These are phyloP conservation scores for Drosophila hamatofila DNA, from an alignment of 2,888 invertebrate species.

Conservation along the genomic window DNA sequence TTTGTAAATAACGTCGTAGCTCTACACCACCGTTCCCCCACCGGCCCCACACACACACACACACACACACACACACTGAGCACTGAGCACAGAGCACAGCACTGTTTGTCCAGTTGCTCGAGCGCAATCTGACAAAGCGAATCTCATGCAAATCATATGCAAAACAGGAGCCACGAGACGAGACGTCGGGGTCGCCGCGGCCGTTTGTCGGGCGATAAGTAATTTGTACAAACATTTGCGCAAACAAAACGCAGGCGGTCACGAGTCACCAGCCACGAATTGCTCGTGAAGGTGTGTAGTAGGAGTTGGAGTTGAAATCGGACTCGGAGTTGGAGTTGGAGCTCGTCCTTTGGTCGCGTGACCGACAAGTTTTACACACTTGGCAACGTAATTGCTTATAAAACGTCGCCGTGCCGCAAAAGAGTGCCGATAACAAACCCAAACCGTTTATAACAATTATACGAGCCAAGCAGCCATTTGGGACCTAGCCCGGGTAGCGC, in stretches of 20 bases:
- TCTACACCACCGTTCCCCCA: neutral
- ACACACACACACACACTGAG: too few species aligned
- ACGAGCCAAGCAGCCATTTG: conserved; percentile 38
- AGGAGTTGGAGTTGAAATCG: neutral
- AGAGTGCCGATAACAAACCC: conserved; percentile 50
- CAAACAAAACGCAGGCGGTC: conserved; percentile 71
- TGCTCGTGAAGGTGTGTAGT: conserved; percentile 9
- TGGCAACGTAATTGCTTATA: conserved; percentile 80
- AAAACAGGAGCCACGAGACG: conserved; percentile 34
- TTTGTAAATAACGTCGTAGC: conserved; percentile 26
- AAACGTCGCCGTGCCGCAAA: conserved; percentile 47
- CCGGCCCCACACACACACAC: neutral
- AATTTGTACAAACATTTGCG: conserved; percentile 74
- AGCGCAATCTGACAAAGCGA: conserved; percentile 47
- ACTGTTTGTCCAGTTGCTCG: conserved; percentile 20
- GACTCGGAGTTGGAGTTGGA: neutral
- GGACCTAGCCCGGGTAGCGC: conserved; percentile 20
- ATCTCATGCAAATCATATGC: conserved; percentile 63
- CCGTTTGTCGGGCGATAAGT: conserved; percentile 66
- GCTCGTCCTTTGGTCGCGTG: conserved; percentile 42
- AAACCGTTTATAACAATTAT: conserved; percentile 72
- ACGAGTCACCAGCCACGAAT: conserved; percentile 37
- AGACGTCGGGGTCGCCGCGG: conserved; percentile 7
- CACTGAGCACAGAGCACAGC: too few species aligned
- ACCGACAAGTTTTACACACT: conserved; percentile 73